Conservation (phyloP, 1,140 invertebrate species). For the Dolichoris vasculosae region DNA sequence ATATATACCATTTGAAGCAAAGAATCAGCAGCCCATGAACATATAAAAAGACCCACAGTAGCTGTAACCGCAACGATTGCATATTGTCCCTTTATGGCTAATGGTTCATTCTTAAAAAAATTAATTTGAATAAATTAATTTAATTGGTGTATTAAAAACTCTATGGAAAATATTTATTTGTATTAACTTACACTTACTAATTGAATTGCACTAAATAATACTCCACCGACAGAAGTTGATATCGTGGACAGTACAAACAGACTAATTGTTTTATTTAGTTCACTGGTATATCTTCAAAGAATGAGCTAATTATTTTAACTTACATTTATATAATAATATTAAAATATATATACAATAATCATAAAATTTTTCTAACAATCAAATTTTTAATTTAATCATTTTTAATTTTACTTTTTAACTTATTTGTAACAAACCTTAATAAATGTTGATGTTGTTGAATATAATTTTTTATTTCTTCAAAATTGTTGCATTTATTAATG, state of each 20-base stretch:
- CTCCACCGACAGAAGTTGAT: constrained; percentile 47
- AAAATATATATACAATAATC: neutral
- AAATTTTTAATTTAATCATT: too few species aligned
- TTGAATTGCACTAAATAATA: constrained; percentile 53
- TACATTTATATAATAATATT: neutral
- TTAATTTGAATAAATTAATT: constrained; percentile 15
- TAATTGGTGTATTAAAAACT: constrained; percentile 53
- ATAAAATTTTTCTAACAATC: neutral
- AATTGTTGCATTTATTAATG: constrained; percentile 34
- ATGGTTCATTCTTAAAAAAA: constrained; percentile 45
- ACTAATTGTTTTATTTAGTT: constrained; percentile 48
- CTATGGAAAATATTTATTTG: constrained; percentile 47
- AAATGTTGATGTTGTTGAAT: constrained; percentile 52
- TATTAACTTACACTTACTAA: constrained; percentile 55
- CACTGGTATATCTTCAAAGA: constrained; percentile 48
- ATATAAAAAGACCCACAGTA: constrained; percentile 57
- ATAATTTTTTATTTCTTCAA: constrained; percentile 34
- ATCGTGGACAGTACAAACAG: constrained; percentile 52
- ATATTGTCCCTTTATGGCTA: constrained; percentile 56
- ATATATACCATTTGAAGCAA: constrained; percentile 54
- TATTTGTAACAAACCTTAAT: constrained; percentile 40
- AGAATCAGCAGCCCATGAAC: constrained; percentile 58
- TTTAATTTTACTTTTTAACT: too few species aligned
- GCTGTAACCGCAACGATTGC: constrained; percentile 44
- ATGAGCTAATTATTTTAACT: neutral